phyloP scores from a whole-genome alignment of 2,113 vertebrate genomes.

The Orthonyx spaldingii region DNA sequence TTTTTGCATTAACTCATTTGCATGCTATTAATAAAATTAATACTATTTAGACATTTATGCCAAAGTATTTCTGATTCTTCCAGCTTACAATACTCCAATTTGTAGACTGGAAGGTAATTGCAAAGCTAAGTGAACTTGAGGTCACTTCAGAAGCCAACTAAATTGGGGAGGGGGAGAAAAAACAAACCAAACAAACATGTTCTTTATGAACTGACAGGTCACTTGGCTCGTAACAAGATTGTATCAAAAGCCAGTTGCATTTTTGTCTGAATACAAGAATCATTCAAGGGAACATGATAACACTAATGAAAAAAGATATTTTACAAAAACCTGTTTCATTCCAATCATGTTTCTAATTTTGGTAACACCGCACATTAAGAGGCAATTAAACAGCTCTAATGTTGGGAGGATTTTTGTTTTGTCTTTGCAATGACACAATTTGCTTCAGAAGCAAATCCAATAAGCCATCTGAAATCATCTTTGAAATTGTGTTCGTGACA shows the following conservation, averaged over 20 bases:
- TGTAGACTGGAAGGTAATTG: neutral
- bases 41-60: neutral
- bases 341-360: conserved; percentile 49
- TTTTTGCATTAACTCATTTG: conserved; percentile 45
- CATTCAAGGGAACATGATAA: neutral
- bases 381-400: conserved; percentile 35
- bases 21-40: conserved; percentile 55
- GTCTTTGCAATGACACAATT: neutral
- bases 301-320: conserved; percentile 4
- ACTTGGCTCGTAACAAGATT: conserved; percentile 14
- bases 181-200: neutral
- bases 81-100: neutral
- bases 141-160: conserved; percentile 57
- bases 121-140: neutral
- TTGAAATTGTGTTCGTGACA: neutral
- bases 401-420: neutral
- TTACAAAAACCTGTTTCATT: conserved; percentile 20
- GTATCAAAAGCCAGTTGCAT: neutral
- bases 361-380: neutral
- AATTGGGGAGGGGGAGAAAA: neutral
- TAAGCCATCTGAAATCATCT: neutral
- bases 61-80: conserved; percentile 7
- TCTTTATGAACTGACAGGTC: conserved; percentile 18
- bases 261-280: conserved; percentile 3
- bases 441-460: neutral